Evolutionary conservation across 2,113 vertebrate species (phyloP).

Genomic region (Zonotrichia leucophrys): DNA sequence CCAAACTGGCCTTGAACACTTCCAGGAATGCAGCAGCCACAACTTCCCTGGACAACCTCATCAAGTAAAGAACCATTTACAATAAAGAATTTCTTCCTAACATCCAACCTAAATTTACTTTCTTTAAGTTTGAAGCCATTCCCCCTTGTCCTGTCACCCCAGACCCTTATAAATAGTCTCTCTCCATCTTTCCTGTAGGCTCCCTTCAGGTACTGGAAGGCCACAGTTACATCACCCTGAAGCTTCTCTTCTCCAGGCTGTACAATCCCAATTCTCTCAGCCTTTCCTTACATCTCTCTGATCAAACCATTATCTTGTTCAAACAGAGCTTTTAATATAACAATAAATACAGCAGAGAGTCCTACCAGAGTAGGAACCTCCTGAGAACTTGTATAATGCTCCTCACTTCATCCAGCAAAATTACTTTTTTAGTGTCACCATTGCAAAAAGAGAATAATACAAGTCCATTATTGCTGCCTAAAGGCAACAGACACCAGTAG

Average conservation of each 20-base stretch:
- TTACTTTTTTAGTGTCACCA: not conserved
- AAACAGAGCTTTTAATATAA: not conserved
- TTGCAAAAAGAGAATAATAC: not conserved
- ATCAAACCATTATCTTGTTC: not conserved
- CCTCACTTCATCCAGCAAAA: not conserved
- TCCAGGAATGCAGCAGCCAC: not conserved
- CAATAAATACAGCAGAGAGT: not conserved
- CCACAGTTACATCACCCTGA: fast-evolving
- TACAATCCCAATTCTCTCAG: not conserved
- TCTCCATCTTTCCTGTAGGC: not conserved
- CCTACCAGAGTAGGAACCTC: not conserved
- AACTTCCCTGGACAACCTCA: not conserved
- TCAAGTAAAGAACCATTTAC: not conserved
- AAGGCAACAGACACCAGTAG: not conserved
- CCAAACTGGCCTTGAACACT: not conserved
- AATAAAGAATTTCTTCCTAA: not conserved
- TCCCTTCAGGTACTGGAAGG: not conserved
- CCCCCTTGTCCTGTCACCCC: not conserved
- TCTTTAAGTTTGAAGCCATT: not conserved
- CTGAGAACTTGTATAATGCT: not conserved
- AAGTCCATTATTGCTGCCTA: not conserved
- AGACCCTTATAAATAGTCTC: not conserved
- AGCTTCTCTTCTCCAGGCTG: not conserved
- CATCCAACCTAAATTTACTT: not conserved
- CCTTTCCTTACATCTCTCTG: not conserved